Evolutionary conservation across 2,113 vertebrate species (phyloP).

Genomic region (Pituophis catenifer): DNA sequence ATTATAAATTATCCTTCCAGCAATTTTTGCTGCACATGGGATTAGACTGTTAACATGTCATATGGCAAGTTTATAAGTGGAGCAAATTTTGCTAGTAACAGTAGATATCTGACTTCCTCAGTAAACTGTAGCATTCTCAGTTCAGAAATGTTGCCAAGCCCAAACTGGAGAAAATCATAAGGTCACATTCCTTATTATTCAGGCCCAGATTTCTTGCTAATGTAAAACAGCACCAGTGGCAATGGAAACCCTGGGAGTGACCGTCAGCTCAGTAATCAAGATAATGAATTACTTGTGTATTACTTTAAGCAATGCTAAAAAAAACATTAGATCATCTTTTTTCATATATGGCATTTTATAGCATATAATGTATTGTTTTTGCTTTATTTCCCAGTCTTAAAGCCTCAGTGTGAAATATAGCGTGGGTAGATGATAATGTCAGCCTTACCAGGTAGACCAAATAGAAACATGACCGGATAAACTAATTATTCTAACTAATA

Average conservation of each 20-base stretch:
- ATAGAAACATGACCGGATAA: not conserved
- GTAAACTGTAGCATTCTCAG: slow-evolving; percentile 60
- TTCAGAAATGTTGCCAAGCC: slow-evolving; percentile 53
- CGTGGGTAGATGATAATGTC: not conserved
- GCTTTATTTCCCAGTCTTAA: not conserved
- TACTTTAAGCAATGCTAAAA: not conserved
- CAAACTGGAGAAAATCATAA: slow-evolving; percentile 63
- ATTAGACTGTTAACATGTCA: slow-evolving; percentile 52
- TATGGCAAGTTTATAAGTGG: slow-evolving; percentile 37
- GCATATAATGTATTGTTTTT: not conserved
- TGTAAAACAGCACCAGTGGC: slow-evolving; percentile 51
- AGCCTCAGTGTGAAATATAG: not conserved
- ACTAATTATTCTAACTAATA: not conserved
- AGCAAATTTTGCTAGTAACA: slow-evolving; percentile 63
- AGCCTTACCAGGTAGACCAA: not conserved
- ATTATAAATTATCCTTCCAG: slow-evolving; percentile 12
- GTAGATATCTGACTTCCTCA: slow-evolving; percentile 60
- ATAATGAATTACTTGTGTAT: not conserved
- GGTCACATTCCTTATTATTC: slow-evolving; percentile 63
- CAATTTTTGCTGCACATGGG: slow-evolving; percentile 18
- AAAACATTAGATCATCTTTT: not conserved
- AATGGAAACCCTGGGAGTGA: slow-evolving; percentile 49
- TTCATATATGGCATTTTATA: not conserved
- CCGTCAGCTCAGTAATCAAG: slow-evolving; percentile 9
- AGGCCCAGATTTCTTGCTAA: slow-evolving; percentile 57